Base-by-base conservation (phyloP, 1,140 invertebrate genomes). In the Lethocerus indicus region DNA sequence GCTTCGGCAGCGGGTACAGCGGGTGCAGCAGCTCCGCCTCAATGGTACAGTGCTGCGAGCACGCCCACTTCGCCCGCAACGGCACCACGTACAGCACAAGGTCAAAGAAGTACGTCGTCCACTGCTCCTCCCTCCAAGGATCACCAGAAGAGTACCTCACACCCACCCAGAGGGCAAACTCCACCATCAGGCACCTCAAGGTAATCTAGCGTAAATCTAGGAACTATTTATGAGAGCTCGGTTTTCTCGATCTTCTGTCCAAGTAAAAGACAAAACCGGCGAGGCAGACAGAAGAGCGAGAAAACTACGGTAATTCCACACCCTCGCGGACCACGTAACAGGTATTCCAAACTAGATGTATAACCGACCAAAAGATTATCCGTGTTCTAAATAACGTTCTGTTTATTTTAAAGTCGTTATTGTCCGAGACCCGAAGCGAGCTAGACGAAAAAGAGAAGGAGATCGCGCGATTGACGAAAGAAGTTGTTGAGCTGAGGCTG, bases 101-200 rank as follows among this genome's bases (percentile, higher is more conserved):
- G 29, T 74, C 72, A 43, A 79, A 76, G 62, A 79, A 80, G 56
- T 86, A 86, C 61, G 79, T 87, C 25, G 74, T 88, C 24, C 84
- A 88, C 62, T 88, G 84, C 61, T 81, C 79, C 13, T 76, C 79
- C 54, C 39, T 24, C 14, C 76, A 83, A 62, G 73, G 75, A n/a
- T 76, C 74, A 0, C 72, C 75, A 46, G 76, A 74, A 9, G 81
- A 87, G 58, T 89, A 89, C 63, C 68, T 89, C 23, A 88, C 86
- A 32, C 86, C 86, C 2, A 88, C 86, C 1, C 86, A 90, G 61
- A 67, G 85, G 53, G 81, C 83, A 6, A 78, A 83, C 57, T 71
- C 75, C 55, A 82, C 86, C 64, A 78, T 90, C 18, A 71, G 79
- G 41, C 76, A 78, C 45, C 64, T 75, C 27, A 70, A 71, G 63